Percentiles rank a stretch among this genome's conserved stretches.
Evolutionary conservation across 2,888 invertebrate genomes (phyloP).

Genomic region (Pseudoips prasinana): DNA sequence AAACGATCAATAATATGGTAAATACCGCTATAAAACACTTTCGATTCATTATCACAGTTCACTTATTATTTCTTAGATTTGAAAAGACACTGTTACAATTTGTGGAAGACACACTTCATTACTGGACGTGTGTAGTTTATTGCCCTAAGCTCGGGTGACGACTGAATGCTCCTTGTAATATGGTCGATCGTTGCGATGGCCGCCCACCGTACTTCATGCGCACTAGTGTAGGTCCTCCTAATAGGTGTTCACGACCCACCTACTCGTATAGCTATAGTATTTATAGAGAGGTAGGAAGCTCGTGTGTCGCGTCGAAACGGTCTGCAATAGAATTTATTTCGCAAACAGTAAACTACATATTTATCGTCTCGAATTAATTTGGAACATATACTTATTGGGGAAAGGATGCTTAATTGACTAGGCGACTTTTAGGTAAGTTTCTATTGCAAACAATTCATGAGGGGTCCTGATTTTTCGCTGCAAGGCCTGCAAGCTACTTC

Average conservation of each 20-base stretch:
- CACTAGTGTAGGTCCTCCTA: slow-evolving; percentile 31
- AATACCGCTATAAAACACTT: slow-evolving; percentile 40
- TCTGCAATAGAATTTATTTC: too few relatives aligned
- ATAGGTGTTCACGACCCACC: slow-evolving; percentile 32
- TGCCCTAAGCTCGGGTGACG: slow-evolving; percentile 55
- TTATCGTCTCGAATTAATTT: too few relatives aligned
- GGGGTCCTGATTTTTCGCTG: too few relatives aligned
- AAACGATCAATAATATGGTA: slow-evolving; percentile 40
- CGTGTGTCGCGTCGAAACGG: too few relatives aligned
- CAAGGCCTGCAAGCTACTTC: too few relatives aligned
- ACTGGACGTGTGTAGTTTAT: slow-evolving; percentile 13
- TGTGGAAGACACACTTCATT: background rate
- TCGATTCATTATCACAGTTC: slow-evolving; percentile 44
- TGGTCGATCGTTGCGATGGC: slow-evolving; percentile 51
- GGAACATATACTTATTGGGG: too few relatives aligned
- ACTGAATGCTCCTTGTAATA: slow-evolving; percentile 39
- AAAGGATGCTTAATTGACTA: too few relatives aligned
- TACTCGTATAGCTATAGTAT: slow-evolving; percentile 30
- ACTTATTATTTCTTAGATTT: background rate
- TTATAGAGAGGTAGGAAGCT: too few relatives aligned
- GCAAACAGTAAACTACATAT: too few relatives aligned
- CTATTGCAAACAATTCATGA: too few relatives aligned
- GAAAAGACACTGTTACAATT: background rate
- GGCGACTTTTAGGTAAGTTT: too few relatives aligned
- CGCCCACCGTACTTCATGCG: slow-evolving; percentile 53